Conservation (phyloP, 2,113 vertebrate genomes). For the Motacilla alba region DNA sequence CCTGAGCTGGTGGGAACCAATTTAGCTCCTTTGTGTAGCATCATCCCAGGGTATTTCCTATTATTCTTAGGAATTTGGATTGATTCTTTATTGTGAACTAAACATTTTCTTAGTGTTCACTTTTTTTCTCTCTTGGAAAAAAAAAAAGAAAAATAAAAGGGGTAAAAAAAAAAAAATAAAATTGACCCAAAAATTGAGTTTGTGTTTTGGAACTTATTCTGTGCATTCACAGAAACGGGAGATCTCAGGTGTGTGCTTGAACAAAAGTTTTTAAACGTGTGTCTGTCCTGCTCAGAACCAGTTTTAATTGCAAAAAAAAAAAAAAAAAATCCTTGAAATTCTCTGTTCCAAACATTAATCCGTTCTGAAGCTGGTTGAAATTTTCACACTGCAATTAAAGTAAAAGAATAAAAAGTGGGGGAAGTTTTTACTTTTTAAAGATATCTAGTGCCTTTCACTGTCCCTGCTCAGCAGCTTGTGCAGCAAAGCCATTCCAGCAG, state of each 20-base stretch:
- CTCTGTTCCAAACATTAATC: background rate
- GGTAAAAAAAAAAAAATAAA: background rate
- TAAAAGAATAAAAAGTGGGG: background rate
- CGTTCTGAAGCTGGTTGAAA: background rate
- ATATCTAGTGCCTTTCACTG: background rate
- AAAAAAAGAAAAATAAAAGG: background rate
- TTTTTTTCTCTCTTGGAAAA: background rate
- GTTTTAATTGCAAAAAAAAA: background rate
- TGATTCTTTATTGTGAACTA: background rate
- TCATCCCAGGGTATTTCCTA: constrained; percentile 22
- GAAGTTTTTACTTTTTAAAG: background rate
- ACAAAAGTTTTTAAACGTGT: background rate
- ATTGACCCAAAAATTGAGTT: background rate
- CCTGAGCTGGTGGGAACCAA: constrained; percentile 4
- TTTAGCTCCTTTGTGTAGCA: constrained; percentile 20
- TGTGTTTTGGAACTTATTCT: background rate
- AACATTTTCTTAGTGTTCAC: background rate
- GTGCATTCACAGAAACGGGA: accelerated
- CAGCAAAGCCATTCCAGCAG: background rate
- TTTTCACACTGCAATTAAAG: background rate
- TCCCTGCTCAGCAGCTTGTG: accelerated
- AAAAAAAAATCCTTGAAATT: background rate
- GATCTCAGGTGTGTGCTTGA: background rate
- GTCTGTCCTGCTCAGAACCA: background rate
- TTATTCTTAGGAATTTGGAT: constrained; percentile 44